Conservation (phyloP, 2,797 vertebrate genomes). For the Gobio occitaniae region DNA sequence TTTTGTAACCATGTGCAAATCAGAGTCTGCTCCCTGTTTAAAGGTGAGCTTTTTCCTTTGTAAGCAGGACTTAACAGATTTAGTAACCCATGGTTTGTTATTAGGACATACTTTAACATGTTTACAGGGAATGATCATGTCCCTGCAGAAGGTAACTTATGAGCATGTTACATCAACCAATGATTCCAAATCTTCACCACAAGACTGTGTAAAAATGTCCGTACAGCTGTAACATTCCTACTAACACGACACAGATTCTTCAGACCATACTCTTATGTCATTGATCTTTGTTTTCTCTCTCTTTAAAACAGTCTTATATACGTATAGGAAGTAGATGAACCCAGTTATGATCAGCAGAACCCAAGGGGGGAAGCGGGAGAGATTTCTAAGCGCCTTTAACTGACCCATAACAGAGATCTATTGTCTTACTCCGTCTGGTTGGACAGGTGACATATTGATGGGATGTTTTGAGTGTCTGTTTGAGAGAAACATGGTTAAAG, state of each 20-base stretch:
- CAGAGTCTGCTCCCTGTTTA: slow-evolving; percentile 26
- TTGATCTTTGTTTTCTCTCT: slow-evolving; percentile 28
- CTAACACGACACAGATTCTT: slow-evolving; percentile 9
- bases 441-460: slow-evolving; percentile 31
- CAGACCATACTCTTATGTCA: neutral
- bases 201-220: slow-evolving; percentile 31
- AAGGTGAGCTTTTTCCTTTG: slow-evolving; percentile 5
- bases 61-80: slow-evolving; percentile 9
- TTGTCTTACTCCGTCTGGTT: slow-evolving; percentile 15
- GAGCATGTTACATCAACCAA: slow-evolving; percentile 29
- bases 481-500: slow-evolving; percentile 27
- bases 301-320: slow-evolving; percentile 37
- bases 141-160: slow-evolving; percentile 34
- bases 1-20: slow-evolving; percentile 35
- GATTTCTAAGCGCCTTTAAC: slow-evolving; percentile 28
- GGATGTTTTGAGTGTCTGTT: slow-evolving; percentile 17
- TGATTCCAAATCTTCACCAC: slow-evolving; percentile 25
- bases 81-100: slow-evolving; percentile 30
- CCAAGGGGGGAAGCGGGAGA: slow-evolving; percentile 9
- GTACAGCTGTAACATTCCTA: slow-evolving; percentile 18
- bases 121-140: slow-evolving; percentile 26
- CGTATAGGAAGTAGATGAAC: neutral
- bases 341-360: slow-evolving; percentile 30
- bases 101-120: slow-evolving; percentile 24
- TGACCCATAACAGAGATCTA: slow-evolving; percentile 38